Base-by-base conservation (phyloP, 1,140 invertebrate genomes). In the Atta colombica region DNA sequence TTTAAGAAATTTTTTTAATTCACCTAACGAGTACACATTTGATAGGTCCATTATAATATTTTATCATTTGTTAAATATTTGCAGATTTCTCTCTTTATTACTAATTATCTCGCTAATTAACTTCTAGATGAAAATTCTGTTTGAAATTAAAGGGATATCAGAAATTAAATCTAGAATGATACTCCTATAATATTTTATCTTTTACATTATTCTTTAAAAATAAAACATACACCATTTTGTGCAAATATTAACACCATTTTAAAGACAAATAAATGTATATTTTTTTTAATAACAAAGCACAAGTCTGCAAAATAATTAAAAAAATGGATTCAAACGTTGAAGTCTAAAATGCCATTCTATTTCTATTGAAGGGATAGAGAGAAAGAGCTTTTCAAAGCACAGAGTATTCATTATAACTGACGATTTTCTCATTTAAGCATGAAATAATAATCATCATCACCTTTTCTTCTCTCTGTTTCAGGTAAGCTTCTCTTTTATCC, bases 401-500 rank as follows among this genome's bases (percentile, higher is more conserved):
- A 12, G 31, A 14, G 8, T 74, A 72, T 60, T 74, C 21, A 49
- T 84, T 74, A 49, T 75, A 84, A 61, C 55, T 60, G 55, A 51
- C 28, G 25, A 82, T 84, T 84, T 75, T 84, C 69, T 84, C 55
- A 31, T 84, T 61, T 75, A 74, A 84, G 8, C 25, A 31, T 49
- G 35, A 12, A 61, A 74, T 60, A 75, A 84, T 71, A 81, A 71
- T 88, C 31, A 85, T 88, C 60, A 53, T 28, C 14, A 60, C 63
- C 68, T 61, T 61, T 12, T 49, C 78, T 89, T 86, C 16, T 69
- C 45, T 80, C 51, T 86, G 77, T 89, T 87, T 65, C 69, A 89
- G 87, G 88, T 89, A 89, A 89, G 84, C 55, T 74, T 84, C 53
- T 66, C 60, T 68, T 58, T 63, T 45, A 60, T 49, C 60, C 60